Evolutionary conservation across 1,140 invertebrate species (phyloP).

Genomic region (Temnothorax longispinosus): DNA sequence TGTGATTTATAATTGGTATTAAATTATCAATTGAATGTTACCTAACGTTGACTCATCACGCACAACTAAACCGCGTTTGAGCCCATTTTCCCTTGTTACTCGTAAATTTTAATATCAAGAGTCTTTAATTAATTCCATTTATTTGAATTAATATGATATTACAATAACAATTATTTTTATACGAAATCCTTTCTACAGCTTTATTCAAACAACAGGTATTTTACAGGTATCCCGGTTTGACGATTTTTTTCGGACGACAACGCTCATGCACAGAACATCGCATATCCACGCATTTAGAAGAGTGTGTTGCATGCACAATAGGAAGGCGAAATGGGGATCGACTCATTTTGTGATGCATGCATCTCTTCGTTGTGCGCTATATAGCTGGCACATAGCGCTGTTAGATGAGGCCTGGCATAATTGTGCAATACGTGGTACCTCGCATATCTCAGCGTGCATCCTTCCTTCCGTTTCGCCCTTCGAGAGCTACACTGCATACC

Average conservation of each 20-base stretch:
- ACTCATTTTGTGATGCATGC: constrained; percentile 47
- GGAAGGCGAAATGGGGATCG: constrained; percentile 33
- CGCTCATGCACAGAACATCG: neutral
- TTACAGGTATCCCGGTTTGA: neutral
- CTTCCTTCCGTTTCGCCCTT: constrained; percentile 51
- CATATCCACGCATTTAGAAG: neutral
- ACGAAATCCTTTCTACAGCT: neutral
- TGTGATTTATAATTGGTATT: too few species aligned
- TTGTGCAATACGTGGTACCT: constrained; percentile 63
- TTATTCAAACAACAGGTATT: neutral
- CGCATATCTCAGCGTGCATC: constrained; percentile 60
- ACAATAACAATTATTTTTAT: neutral
- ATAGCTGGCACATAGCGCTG: constrained; percentile 37
- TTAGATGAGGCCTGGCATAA: constrained; percentile 60
- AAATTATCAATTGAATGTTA: too few species aligned
- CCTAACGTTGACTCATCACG: too few species aligned
- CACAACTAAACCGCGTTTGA: neutral
- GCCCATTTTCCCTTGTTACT: neutral
- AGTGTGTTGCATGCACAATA: neutral
- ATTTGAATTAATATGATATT: neutral
- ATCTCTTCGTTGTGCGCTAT: constrained; percentile 49
- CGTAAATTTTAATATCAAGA: too few species aligned
- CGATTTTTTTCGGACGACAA: neutral
- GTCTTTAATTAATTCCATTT: too few species aligned
- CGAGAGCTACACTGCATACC: constrained; percentile 48